Evolutionary conservation across 2,797 vertebrate genomes (phyloP).

Genomic region (Phoxinus dragarum): DNA sequence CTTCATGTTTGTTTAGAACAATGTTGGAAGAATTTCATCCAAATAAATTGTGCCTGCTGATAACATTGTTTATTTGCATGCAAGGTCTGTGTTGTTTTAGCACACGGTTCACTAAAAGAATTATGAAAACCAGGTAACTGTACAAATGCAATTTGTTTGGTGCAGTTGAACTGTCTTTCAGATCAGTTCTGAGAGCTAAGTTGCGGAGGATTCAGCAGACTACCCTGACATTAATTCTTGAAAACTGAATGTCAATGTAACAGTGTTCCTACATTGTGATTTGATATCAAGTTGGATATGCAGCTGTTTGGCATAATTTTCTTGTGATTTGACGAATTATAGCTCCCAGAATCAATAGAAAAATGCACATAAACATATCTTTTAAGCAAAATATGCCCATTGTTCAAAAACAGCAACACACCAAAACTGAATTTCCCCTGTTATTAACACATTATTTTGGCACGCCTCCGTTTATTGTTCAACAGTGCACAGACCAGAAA

Average conservation of each 20-base stretch:
- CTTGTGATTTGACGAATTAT: background rate
- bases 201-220: background rate
- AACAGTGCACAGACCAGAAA: background rate
- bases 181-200: background rate
- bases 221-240: background rate
- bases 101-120: background rate
- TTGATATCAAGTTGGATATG: background rate
- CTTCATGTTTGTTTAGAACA: background rate
- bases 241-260: background rate
- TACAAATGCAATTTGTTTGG: background rate
- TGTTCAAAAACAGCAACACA: background rate
- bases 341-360: background rate
- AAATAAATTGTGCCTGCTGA: background rate
- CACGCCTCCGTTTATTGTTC: background rate
- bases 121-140: background rate
- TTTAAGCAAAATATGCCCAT: background rate
- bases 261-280: background rate
- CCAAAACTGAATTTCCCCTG: background rate
- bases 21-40: background rate
- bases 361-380: background rate
- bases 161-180: background rate
- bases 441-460: conserved; percentile 5
- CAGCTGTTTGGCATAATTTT: background rate
- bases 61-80: background rate
- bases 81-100: background rate